phyloP scores from a whole-genome alignment of 92 coral and sea anemone genomes.

The Epizoanthus fatuus region DNA sequence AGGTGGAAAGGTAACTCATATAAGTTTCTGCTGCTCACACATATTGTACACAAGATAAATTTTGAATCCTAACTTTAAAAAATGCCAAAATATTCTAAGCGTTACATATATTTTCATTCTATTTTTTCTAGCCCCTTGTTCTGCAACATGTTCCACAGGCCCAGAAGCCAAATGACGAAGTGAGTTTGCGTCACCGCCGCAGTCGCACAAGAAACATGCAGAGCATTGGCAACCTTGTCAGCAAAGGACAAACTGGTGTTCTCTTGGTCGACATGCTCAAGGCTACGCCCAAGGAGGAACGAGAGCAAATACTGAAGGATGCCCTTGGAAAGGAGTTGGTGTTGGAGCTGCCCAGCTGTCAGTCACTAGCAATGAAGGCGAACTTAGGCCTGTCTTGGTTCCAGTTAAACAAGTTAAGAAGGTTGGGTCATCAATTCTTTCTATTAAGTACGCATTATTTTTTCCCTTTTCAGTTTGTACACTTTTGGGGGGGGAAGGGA shows the following conservation, averaged over 20 bases:
- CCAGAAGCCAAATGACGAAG: slow-evolving; percentile 16
- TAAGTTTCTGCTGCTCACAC: not conserved
- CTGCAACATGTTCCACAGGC: slow-evolving; percentile 4
- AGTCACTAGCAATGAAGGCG: too few relatives aligned
- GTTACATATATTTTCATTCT: too few relatives aligned
- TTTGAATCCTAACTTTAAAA: too few relatives aligned
- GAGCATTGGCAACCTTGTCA: not conserved
- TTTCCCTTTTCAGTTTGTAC: too few relatives aligned
- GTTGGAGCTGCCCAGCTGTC: not conserved
- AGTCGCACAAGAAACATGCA: not conserved
- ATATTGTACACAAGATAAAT: too few relatives aligned
- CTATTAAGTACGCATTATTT: too few relatives aligned
- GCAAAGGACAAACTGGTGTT: not conserved
- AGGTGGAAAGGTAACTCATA: not conserved
- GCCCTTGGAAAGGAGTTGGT: slow-evolving; percentile 20
- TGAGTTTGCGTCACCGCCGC: not conserved
- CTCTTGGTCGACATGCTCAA: not conserved
- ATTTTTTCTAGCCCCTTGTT: not conserved
- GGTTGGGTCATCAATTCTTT: too few relatives aligned
- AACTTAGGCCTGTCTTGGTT: too few relatives aligned
- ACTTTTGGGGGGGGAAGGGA: too few relatives aligned
- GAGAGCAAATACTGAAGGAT: not conserved
- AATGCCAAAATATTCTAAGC: too few relatives aligned
- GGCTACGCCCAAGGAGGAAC: slow-evolving; percentile 12
- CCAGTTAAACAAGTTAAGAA: too few relatives aligned